Evolutionary conservation across 2,888 invertebrate genomes (phyloP).

Genomic region (Lycophotia porphyrea): DNA sequence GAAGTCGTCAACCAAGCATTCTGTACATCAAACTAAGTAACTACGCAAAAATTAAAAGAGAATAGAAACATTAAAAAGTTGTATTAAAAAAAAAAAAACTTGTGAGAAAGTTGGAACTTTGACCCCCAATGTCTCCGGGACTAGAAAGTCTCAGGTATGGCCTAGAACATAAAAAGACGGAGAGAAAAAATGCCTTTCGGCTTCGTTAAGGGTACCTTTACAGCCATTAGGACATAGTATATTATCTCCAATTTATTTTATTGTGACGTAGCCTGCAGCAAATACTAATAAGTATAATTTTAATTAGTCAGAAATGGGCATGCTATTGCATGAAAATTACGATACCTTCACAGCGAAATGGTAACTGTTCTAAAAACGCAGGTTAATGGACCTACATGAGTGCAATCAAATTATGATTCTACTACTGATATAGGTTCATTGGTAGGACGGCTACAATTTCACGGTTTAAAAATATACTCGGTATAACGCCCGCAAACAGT

Average conservation of each 20-base stretch:
- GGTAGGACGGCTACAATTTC: neutral
- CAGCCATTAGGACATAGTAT: neutral
- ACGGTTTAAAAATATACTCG: neutral
- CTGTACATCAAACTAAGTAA: too few relatives aligned
- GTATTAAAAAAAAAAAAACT: too few relatives aligned
- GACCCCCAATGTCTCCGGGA: too few relatives aligned
- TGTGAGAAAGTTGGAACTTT: too few relatives aligned
- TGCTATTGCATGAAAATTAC: constrained; percentile 18
- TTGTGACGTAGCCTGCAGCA: neutral
- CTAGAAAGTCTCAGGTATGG: too few relatives aligned
- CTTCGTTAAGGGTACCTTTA: too few relatives aligned
- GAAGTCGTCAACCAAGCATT: too few relatives aligned
- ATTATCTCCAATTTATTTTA: constrained; percentile 2
- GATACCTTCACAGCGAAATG: neutral
- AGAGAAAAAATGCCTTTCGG: too few relatives aligned
- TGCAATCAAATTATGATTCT: neutral
- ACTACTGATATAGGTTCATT: neutral
- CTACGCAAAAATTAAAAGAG: too few relatives aligned
- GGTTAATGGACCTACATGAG: neutral
- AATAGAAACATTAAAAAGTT: too few relatives aligned
- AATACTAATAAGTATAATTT: constrained; percentile 1
- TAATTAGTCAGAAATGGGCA: constrained; percentile 1
- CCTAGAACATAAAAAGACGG: too few relatives aligned
- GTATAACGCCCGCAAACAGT: neutral
- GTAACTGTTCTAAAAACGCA: neutral